Conservation (phyloP, 2,113 vertebrate genomes). For the Eira barbara region DNA sequence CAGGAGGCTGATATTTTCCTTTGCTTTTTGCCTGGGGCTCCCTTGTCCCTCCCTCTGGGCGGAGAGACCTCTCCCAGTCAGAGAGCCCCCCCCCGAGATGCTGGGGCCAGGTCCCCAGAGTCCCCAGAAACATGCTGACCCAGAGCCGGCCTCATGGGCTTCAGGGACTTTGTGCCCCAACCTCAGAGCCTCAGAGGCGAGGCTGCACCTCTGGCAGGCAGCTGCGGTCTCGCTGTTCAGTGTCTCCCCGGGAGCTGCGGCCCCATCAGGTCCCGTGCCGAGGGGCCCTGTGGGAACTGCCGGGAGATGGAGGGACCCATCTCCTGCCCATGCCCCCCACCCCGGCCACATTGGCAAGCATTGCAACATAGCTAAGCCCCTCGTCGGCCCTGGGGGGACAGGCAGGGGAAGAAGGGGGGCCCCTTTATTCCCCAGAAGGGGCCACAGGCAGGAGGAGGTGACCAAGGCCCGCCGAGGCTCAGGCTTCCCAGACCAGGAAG, state of each 20-base stretch:
- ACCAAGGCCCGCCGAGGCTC: not conserved
- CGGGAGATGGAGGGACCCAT: constrained; percentile 67
- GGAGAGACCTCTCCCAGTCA: not conserved
- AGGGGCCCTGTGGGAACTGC: constrained; percentile 81
- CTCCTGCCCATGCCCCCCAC: constrained; percentile 75
- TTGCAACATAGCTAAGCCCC: constrained; percentile 77
- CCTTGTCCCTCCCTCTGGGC: not conserved
- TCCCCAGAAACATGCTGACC: not conserved
- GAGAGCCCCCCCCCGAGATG: not conserved
- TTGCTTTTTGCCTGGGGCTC: not conserved
- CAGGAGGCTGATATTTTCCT: not conserved
- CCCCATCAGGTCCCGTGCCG: constrained; percentile 73
- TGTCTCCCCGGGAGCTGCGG: constrained; percentile 25
- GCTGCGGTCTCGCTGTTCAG: not conserved
- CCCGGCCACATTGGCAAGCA: constrained; percentile 59
- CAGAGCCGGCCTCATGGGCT: not conserved
- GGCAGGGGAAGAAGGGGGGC: not conserved
- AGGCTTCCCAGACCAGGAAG: not conserved
- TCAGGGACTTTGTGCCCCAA: not conserved
- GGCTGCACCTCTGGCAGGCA: not conserved
- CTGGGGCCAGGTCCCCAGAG: not conserved
- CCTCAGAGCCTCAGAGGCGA: not conserved
- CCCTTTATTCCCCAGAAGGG: not conserved
- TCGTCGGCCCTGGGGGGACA: not conserved
- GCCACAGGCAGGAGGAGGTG: rapidly evolving